Evolutionary conservation across 2,888 invertebrate genomes (phyloP).

Genomic region (Drosophila suboccidentalis): DNA sequence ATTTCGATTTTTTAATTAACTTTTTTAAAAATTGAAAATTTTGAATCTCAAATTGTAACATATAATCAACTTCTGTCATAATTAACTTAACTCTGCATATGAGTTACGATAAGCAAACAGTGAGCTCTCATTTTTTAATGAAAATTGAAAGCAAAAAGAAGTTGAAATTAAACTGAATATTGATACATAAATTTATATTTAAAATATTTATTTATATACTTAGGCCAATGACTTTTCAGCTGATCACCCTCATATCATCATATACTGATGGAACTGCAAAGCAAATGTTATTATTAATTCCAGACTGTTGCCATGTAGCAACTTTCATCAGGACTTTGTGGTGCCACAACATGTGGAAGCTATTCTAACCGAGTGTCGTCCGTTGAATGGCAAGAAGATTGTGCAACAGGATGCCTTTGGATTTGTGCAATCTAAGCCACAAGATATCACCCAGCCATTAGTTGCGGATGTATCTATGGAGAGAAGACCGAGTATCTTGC

Average conservation of each 20-base stretch:
- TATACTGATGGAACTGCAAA: background rate
- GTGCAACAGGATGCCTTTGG: slow-evolving; percentile 86
- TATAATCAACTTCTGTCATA: too few relatives aligned
- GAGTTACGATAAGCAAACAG: too few relatives aligned
- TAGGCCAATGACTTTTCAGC: background rate
- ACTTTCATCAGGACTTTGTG: slow-evolving; percentile 68
- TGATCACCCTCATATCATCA: background rate
- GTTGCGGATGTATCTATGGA: background rate
- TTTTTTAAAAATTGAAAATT: too few relatives aligned
- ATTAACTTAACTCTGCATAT: too few relatives aligned
- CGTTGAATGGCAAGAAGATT: slow-evolving; percentile 73
- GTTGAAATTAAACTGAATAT: too few relatives aligned
- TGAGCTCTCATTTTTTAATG: too few relatives aligned
- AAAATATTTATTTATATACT: background rate
- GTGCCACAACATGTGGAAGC: slow-evolving; percentile 71
- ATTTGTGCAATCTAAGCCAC: slow-evolving; percentile 84
- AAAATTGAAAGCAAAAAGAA: too few relatives aligned
- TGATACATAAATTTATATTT: too few relatives aligned
- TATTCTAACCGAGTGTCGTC: slow-evolving; percentile 81
- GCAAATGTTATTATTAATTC: background rate
- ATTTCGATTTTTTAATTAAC: too few relatives aligned
- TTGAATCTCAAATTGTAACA: too few relatives aligned
- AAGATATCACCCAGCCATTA: slow-evolving; percentile 32
- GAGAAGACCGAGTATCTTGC: slow-evolving; percentile 88
- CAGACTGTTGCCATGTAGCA: slow-evolving; percentile 70